A percentile compares a stretch with the other conserved stretches of the same genome.
These are phyloP conservation scores for Theristicus caerulescens DNA, from an alignment of 2,113 vertebrate genomes.

Conservation along the genomic window DNA sequence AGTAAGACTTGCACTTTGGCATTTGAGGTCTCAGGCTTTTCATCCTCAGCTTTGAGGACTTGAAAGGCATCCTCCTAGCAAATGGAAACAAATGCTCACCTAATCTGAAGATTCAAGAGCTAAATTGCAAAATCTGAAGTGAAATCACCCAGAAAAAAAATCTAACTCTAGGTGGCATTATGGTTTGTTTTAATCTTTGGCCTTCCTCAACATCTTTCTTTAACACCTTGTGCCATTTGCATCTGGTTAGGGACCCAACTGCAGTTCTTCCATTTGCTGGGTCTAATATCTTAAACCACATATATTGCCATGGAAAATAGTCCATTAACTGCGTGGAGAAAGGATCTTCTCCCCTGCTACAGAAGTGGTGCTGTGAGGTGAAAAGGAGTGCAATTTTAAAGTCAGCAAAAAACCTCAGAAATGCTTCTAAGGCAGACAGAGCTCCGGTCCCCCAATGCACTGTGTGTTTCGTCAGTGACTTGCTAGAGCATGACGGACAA, in stretches of 20 bases:
- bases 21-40: background rate
- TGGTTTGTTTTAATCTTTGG: background rate
- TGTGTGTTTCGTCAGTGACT: background rate
- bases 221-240: background rate
- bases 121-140: background rate
- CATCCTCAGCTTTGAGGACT: background rate
- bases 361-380: background rate
- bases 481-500: background rate
- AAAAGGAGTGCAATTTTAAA: background rate
- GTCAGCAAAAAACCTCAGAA: rapidly evolving
- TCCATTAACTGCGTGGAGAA: background rate
- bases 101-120: background rate
- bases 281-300: background rate
- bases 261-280: background rate
- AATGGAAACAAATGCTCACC: background rate
- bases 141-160: background rate
- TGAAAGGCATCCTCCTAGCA: background rate
- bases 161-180: background rate
- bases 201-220: background rate
- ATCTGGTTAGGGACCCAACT: rapidly evolving
- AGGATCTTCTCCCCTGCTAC: background rate
- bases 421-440: background rate
- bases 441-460: rapidly evolving
- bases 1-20: background rate
- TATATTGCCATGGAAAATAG: background rate